These are phyloP conservation scores for Entomobrya multifasciata DNA, from an alignment of 2,888 invertebrate genomes.

Conservation along the genomic window DNA sequence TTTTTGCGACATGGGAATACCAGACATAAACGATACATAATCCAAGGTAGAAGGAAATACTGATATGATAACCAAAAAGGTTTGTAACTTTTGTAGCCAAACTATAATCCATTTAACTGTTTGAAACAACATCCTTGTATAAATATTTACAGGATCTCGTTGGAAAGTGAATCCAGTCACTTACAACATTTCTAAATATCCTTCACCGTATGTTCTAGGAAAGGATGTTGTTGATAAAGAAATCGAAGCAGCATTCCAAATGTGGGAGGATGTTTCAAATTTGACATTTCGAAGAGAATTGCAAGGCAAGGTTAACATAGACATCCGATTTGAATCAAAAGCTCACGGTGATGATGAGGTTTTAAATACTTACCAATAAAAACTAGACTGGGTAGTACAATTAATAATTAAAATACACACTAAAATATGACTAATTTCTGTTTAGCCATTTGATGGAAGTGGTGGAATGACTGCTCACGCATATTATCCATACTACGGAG, in stretches of 20 bases:
- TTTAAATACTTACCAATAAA: background rate
- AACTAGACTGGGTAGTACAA: too few relatives aligned
- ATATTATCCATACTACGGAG: slow-evolving; percentile 98
- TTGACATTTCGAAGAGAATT: slow-evolving; percentile 85
- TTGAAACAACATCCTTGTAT: background rate
- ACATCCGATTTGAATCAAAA: slow-evolving; percentile 89
- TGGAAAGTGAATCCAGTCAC: slow-evolving; percentile 95
- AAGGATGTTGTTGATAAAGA: slow-evolving; percentile 86
- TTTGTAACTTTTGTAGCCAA: background rate
- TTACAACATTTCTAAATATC: slow-evolving; percentile 95
- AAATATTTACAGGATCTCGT: slow-evolving; percentile 87
- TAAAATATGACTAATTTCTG: background rate
- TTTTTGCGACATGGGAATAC: background rate
- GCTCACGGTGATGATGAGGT: slow-evolving; percentile 89
- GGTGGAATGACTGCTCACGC: slow-evolving; percentile 86
- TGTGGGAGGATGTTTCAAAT: slow-evolving; percentile 94
- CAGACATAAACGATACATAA: slow-evolving; percentile 39
- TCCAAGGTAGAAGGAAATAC: slow-evolving; percentile 27
- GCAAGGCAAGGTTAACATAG: slow-evolving; percentile 87
- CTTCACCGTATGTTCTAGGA: slow-evolving; percentile 86
- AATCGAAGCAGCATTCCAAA: slow-evolving; percentile 90
- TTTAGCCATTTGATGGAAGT: slow-evolving; percentile 94
- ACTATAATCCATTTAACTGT: background rate
- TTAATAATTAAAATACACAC: too few relatives aligned
- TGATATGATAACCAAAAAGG: background rate